Evolutionary conservation across 2,888 invertebrate species (phyloP).

Genomic region (Amblyjoppa proteus): DNA sequence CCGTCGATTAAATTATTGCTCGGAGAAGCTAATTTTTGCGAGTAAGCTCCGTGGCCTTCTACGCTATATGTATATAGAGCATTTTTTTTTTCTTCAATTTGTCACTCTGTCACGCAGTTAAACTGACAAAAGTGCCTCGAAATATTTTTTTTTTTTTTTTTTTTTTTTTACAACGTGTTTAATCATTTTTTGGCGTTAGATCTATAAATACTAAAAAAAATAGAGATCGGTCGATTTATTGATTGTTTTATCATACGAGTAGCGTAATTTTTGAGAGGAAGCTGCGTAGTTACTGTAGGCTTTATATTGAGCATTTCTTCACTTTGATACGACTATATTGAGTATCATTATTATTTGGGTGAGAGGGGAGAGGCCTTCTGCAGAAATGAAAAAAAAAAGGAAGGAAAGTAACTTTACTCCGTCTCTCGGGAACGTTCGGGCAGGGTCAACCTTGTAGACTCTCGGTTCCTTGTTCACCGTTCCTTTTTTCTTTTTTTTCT

Average conservation of each 20-base stretch:
- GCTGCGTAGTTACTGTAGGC: neutral
- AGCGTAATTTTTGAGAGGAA: neutral
- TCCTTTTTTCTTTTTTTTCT: slow-evolving; percentile 6
- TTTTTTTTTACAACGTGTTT: too few relatives aligned
- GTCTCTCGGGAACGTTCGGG: slow-evolving; percentile 57
- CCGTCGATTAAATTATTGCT: slow-evolving; percentile 17
- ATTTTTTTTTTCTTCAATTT: neutral
- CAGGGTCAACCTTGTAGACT: slow-evolving; percentile 60
- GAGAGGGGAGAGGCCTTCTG: slow-evolving; percentile 49
- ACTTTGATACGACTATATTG: neutral
- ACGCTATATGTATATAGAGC: neutral
- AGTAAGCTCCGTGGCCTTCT: neutral
- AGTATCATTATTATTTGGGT: slow-evolving; percentile 25
- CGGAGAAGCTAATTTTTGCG: neutral
- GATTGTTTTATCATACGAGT: slow-evolving; percentile 2
- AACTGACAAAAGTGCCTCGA: too few relatives aligned
- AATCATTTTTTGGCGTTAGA: too few relatives aligned
- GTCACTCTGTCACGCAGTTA: too few relatives aligned
- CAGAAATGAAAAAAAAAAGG: slow-evolving; percentile 10
- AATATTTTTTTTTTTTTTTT: too few relatives aligned
- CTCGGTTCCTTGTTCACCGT: slow-evolving; percentile 56
- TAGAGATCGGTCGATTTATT: slow-evolving; percentile 18
- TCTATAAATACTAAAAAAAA: neutral
- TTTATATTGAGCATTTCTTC: neutral
- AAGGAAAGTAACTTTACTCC: slow-evolving; percentile 46